These are phyloP conservation scores for Scaptomyza caliginosa DNA, from an alignment of 2,888 invertebrate species.

Conservation along the genomic window DNA sequence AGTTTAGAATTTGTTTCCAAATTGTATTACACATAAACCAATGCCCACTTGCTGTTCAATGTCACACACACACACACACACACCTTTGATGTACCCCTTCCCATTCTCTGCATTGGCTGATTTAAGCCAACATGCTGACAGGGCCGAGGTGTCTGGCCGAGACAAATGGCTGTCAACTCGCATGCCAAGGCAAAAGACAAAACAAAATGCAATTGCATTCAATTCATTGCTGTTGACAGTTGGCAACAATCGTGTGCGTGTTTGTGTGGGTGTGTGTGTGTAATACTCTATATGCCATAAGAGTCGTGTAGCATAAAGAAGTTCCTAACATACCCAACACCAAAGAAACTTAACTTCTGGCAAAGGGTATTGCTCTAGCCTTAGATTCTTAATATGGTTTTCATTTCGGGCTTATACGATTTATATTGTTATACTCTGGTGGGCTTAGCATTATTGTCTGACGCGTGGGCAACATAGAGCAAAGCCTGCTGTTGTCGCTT, in stretches of 20 bases:
- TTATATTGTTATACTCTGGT: neutral
- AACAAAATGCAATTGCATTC: conserved; percentile 45
- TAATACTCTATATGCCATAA: conserved; percentile 8
- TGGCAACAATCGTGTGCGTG: conserved; percentile 17
- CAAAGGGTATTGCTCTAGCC: conserved; percentile 22
- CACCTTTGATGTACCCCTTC: conserved; percentile 5
- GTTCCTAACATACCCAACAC: too few relatives aligned
- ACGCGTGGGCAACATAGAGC: conserved; percentile 54
- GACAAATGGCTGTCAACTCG: conserved; percentile 69
- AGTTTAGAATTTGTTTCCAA: neutral
- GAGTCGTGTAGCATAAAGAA: neutral
- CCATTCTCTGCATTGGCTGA: neutral
- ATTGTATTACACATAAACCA: neutral
- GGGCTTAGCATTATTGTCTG: conserved; percentile 24
- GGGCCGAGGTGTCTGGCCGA: conserved; percentile 58
- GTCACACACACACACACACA: neutral
- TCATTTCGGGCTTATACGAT: neutral
- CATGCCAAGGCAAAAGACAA: conserved; percentile 48
- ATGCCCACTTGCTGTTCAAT: conserved; percentile 15
- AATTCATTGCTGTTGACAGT: conserved; percentile 36
- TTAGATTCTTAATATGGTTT: conserved; percentile 9
- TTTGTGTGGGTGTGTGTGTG: conserved; percentile 1
- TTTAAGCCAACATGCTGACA: conserved; percentile 46
- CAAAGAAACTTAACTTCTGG: too few relatives aligned
- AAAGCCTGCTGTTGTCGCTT: neutral